Conservation (phyloP, 2,888 invertebrate genomes). For the Hyposoter dolosus region DNA sequence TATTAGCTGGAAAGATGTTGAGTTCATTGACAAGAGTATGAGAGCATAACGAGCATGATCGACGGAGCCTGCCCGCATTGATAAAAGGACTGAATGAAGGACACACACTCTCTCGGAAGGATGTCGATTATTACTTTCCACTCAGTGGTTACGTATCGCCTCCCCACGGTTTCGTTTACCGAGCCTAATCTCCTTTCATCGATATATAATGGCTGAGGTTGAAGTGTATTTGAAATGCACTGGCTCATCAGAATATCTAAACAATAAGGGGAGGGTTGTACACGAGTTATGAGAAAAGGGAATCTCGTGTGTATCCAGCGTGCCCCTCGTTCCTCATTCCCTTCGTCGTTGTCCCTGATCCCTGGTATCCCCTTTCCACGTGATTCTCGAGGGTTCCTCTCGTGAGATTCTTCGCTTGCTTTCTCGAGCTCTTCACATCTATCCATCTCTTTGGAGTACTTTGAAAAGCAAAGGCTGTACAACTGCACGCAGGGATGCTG, state of each 20-base stretch:
- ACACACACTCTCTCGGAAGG: constrained; percentile 6
- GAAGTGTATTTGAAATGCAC: constrained; percentile 79
- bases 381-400: constrained; percentile 57
- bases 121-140: constrained; percentile 34
- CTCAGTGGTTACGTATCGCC: constrained; percentile 20
- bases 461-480: constrained; percentile 71
- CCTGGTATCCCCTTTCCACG: constrained; percentile 37
- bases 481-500: constrained; percentile 53
- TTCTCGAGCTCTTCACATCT: constrained; percentile 61
- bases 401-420: constrained; percentile 54
- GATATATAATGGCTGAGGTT: constrained; percentile 76
- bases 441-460: constrained; percentile 69
- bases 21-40: background rate
- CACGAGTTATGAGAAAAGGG: constrained; percentile 15
- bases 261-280: constrained; percentile 74
- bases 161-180: constrained; percentile 38
- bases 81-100: background rate
- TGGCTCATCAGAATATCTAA: constrained; percentile 82
- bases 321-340: constrained; percentile 13
- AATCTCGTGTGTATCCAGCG: constrained; percentile 43
- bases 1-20: background rate
- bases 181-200: constrained; percentile 55
- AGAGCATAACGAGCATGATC: background rate
- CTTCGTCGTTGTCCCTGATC: constrained; percentile 25
- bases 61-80: background rate